Evolutionary conservation across 1,140 invertebrate genomes (phyloP).

Genomic region (Cotesia chilonis): DNA sequence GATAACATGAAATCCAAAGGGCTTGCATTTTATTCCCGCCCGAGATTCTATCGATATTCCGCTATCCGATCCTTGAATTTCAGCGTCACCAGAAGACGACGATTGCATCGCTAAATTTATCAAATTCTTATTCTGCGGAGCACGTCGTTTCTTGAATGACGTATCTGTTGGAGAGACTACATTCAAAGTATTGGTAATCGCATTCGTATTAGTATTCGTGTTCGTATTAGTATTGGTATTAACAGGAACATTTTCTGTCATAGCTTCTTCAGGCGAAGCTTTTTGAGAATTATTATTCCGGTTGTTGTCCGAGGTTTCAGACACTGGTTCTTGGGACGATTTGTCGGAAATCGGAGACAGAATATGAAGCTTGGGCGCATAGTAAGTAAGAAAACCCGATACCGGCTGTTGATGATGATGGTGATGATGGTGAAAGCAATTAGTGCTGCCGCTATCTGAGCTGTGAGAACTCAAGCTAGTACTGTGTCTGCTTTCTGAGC

Average conservation of each 20-base stretch:
- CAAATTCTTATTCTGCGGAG: constrained; percentile 79
- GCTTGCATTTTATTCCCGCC: constrained; percentile 74
- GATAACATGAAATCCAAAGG: constrained; percentile 67
- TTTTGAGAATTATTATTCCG: constrained; percentile 80
- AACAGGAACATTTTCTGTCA: constrained; percentile 56
- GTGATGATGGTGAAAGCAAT: constrained; percentile 64
- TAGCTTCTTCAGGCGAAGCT: constrained; percentile 72
- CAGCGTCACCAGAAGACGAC: constrained; percentile 72
- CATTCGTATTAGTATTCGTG: constrained; percentile 49
- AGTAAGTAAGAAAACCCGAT: constrained; percentile 72
- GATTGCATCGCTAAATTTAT: constrained; percentile 74
- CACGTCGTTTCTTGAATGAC: constrained; percentile 68
- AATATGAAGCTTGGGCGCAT: constrained; percentile 80
- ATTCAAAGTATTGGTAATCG: constrained; percentile 58
- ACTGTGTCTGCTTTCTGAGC: constrained; percentile 80
- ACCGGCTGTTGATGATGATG: constrained; percentile 65
- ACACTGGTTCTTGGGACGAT: constrained; percentile 85
- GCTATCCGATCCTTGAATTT: constrained; percentile 85
- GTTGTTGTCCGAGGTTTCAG: constrained; percentile 80
- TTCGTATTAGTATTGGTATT: constrained; percentile 55
- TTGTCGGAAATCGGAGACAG: constrained; percentile 90
- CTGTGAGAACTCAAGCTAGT: constrained; percentile 83
- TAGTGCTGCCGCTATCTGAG: constrained; percentile 77
- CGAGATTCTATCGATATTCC: constrained; percentile 85
- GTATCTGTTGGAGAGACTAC: constrained; percentile 61